phyloP scores from a whole-genome alignment of 2,797 vertebrate genomes.

The Coluber constrictor region DNA sequence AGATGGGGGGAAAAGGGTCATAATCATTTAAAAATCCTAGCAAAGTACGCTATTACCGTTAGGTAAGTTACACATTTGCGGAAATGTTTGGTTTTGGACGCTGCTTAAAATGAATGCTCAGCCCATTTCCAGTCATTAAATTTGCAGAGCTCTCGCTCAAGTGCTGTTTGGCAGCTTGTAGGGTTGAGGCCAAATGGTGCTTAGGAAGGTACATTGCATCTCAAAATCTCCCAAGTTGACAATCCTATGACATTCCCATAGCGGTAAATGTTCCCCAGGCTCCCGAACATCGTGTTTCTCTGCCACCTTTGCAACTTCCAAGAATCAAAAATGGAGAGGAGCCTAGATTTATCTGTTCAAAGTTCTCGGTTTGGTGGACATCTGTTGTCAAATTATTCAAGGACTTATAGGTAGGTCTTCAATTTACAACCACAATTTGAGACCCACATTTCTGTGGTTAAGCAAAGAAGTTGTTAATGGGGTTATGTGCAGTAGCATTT shows the following conservation, averaged over 20 bases:
- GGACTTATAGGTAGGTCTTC: background rate
- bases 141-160: conserved; percentile 4
- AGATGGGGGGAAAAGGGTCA: background rate
- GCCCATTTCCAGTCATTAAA: conserved; percentile 30
- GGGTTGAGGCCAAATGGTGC: conserved; percentile 8
- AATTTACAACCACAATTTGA: background rate
- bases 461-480: background rate
- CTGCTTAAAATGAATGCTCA: conserved; percentile 23
- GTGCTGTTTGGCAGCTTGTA: background rate
- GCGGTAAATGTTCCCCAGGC: background rate
- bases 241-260: background rate
- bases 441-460: background rate
- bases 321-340: too few relatives aligned
- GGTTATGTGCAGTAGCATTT: background rate
- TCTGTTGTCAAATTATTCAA: background rate
- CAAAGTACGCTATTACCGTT: background rate
- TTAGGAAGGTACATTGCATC: background rate
- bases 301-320: background rate
- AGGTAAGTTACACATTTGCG: background rate
- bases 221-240: background rate
- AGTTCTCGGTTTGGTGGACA: background rate
- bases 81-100: background rate
- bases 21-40: background rate
- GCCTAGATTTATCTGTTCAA: background rate
- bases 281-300: background rate